A percentile compares a stretch with the other conserved stretches of the same genome.
These are phyloP conservation scores for Digitonthophagus gazella DNA, from an alignment of 2,888 invertebrate genomes.

Conservation along the genomic window DNA sequence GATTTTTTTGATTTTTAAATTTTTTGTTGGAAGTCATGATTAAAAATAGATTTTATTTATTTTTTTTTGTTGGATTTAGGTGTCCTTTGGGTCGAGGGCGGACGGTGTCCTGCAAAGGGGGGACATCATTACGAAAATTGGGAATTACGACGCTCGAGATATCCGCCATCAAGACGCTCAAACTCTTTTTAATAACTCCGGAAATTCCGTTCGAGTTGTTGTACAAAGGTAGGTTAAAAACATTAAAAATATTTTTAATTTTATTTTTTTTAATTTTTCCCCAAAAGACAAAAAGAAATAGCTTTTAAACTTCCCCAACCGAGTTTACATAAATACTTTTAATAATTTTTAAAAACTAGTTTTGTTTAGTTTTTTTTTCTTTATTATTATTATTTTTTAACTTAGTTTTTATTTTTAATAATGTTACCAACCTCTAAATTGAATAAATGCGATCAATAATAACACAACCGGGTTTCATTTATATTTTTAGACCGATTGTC, in stretches of 20 bases:
- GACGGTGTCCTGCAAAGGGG: conserved; percentile 82
- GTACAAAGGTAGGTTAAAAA: conserved; percentile 68
- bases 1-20: conserved; percentile 15
- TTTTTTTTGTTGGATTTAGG: conserved; percentile 55
- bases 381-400: too few species aligned
- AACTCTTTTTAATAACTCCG: conserved; percentile 79
- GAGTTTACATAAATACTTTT: conserved; percentile 12
- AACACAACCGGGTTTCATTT: background rate
- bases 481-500: conserved; percentile 10
- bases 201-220: conserved; percentile 74
- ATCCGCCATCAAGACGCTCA: conserved; percentile 90
- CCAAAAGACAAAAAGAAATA: conserved; percentile 12
- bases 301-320: conserved; percentile 22
- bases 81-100: conserved; percentile 82
- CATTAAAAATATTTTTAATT: background rate
- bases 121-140: conserved; percentile 87
- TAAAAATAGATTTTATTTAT: background rate
- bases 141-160: conserved; percentile 83
- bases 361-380: background rate
- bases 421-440: background rate
- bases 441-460: background rate
- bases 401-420: too few species aligned
- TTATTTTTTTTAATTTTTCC: conserved; percentile 19
- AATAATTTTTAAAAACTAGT: too few species aligned
- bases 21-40: background rate